A percentile compares a stretch with the other conserved stretches of the same genome.
Evolutionary conservation across 2,888 invertebrate species (phyloP).

Genomic region (Coenonympha arcania): DNA sequence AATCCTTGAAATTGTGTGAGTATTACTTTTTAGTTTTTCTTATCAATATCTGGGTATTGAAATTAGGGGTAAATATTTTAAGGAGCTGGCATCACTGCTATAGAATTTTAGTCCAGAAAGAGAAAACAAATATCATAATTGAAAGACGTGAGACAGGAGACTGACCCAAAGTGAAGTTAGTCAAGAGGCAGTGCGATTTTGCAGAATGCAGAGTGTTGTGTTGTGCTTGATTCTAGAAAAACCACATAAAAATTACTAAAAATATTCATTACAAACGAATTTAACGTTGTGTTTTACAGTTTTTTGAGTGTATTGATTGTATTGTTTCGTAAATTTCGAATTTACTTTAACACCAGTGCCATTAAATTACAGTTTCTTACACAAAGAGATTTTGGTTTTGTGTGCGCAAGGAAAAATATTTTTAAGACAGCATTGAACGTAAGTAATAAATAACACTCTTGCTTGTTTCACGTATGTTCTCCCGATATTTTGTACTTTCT

Average conservation of each 20-base stretch:
- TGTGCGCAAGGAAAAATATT: conserved; percentile 36
- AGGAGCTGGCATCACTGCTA: too few relatives aligned
- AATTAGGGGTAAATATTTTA: too few relatives aligned
- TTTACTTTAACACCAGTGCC: conserved; percentile 22
- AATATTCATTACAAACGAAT: conserved; percentile 34
- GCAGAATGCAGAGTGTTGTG: conserved; percentile 47
- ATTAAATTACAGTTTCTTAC: conserved; percentile 44
- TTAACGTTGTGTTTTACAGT: conserved; percentile 11
- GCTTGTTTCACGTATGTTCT: background rate
- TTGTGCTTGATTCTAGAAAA: conserved; percentile 38
- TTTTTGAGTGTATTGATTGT: conserved; percentile 11
- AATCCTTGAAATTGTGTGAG: too few relatives aligned
- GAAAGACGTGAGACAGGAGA: too few relatives aligned
- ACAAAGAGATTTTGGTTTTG: conserved; percentile 51
- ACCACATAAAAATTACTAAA: conserved; percentile 41
- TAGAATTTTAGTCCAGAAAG: too few relatives aligned
- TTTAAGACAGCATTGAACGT: conserved; percentile 36
- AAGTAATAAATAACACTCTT: conserved; percentile 31
- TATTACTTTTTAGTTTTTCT: too few relatives aligned
- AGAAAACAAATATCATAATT: too few relatives aligned
- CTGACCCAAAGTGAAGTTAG: too few relatives aligned
- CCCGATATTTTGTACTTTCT: background rate
- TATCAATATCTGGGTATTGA: too few relatives aligned
- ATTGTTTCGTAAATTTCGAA: conserved; percentile 8
- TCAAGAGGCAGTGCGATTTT: conserved; percentile 44